phyloP scores from a whole-genome alignment of 2,797 vertebrate genomes.

The Lepus oiostolus region DNA sequence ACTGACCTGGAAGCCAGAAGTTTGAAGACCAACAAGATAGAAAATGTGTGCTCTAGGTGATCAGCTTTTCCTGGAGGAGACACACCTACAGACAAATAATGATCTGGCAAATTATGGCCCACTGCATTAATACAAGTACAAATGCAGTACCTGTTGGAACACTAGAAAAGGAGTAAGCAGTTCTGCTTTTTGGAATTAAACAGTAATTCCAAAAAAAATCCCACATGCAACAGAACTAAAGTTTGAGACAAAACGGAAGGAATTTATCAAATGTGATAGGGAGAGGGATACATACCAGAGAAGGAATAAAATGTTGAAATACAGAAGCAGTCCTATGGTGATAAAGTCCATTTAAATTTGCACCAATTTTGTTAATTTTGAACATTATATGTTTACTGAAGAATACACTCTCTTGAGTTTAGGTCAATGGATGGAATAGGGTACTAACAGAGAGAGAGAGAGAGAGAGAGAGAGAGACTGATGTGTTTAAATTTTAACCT shows the following conservation, averaged over 20 bases:
- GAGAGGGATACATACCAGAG: not conserved
- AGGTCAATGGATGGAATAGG: not conserved
- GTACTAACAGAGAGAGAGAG: not conserved
- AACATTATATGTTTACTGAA: too few relatives aligned
- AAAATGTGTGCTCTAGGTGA: not conserved
- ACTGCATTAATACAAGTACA: not conserved
- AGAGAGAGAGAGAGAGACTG: not conserved
- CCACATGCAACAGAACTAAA: not conserved
- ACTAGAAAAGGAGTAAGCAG: not conserved
- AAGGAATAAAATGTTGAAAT: not conserved
- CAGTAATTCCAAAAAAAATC: not conserved
- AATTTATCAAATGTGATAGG: not conserved
- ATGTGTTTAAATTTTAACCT: not conserved
- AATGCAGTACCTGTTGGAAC: not conserved
- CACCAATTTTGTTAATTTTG: not conserved
- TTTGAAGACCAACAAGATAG: conserved; percentile 29
- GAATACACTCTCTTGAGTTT: not conserved
- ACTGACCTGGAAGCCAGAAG: not conserved
- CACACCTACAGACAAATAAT: not conserved
- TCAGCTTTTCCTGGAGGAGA: not conserved
- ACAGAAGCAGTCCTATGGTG: not conserved
- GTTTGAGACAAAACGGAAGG: not conserved
- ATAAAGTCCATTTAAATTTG: not conserved
- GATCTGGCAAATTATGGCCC: not conserved
- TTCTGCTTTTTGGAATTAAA: conserved; percentile 40